Conservation (phyloP, 2,888 invertebrate genomes). For the Drosophila nigritarsus region DNA sequence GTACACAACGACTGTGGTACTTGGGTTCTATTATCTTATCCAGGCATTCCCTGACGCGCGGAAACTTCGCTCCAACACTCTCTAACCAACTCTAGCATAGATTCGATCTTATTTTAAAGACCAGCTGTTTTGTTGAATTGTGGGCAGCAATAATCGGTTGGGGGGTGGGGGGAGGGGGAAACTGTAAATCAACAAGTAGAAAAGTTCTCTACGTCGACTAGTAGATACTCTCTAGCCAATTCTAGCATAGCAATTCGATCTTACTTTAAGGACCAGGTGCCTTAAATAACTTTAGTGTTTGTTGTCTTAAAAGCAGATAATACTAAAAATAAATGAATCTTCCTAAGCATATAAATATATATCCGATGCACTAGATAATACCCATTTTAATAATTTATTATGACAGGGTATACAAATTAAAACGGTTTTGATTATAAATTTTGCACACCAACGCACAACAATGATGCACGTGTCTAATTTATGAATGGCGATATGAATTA, state of each 20-base stretch:
- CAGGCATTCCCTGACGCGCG: too few relatives aligned
- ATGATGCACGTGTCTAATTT: background rate
- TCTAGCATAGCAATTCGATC: background rate
- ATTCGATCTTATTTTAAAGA: background rate
- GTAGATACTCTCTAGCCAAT: too few relatives aligned
- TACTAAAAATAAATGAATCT: background rate
- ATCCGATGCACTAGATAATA: background rate
- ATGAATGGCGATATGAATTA: background rate
- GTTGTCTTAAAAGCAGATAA: background rate
- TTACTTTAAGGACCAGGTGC: background rate
- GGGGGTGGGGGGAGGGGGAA: too few relatives aligned
- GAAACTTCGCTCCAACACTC: too few relatives aligned
- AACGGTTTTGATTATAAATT: background rate
- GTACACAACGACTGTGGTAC: too few relatives aligned
- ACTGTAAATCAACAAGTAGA: too few relatives aligned
- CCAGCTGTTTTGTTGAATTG: too few relatives aligned
- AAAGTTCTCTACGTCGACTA: too few relatives aligned
- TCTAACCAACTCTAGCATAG: background rate
- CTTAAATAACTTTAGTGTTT: background rate
- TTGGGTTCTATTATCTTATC: too few relatives aligned
- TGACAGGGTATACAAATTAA: background rate
- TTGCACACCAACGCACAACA: background rate
- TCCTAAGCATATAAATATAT: too few relatives aligned
- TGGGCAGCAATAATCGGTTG: too few relatives aligned
- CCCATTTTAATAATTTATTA: background rate